Evolutionary conservation across 2,888 invertebrate genomes (phyloP), one percentile per base, ranked within the genome.

Genomic region (Nemoura dubitans): DNA sequence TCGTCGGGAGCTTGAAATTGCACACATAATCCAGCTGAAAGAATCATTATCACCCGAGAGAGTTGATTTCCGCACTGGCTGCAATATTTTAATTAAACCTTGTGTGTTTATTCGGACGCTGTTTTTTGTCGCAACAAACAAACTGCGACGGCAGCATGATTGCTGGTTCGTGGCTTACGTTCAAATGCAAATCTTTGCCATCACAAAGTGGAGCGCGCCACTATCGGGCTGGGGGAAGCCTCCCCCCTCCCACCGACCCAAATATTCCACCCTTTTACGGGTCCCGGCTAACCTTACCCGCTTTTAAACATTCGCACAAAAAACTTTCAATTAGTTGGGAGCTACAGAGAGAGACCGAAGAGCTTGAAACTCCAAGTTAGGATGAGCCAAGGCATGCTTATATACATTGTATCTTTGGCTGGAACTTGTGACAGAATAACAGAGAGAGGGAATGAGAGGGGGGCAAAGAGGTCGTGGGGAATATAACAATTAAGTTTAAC

Each of bases 261-360:
- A 7, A 1, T 2, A 59, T 16, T 36, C 14, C 59, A 59, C 59
- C 59, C 59, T 59, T 36, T 3, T 36, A 36, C 25, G 80, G n/a
- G 30, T 6, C 28, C 16, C 27, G 81, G 28, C 81, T 81, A 81
- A 26, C 78, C 83, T 25, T 26, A 26, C 25, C 36, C 3, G 43
- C 42, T n/a, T 83, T 84, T 27, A 84, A 28, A 84, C 84, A 84
- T 59, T 83, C 42, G 81, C 81, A 78, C 27, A 78, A 84, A 43
- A 84, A 84, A 84, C 84, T 84, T 84, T 84, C 84, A 84, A 84
- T 84, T 84, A 84, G 84, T 59, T 84, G 84, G 27, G 7, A 16
- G 28, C 43, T 10, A 84, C 25, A 84, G 59, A 30, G 59, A 14
- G 76, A 29, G 83, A n/a, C 28, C 16, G 81, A 27, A 30, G 83